Percentiles rank a stretch among this genome's conserved stretches.
Conservation (phyloP, 2,888 invertebrate species). For the Fragum whitleyi region DNA sequence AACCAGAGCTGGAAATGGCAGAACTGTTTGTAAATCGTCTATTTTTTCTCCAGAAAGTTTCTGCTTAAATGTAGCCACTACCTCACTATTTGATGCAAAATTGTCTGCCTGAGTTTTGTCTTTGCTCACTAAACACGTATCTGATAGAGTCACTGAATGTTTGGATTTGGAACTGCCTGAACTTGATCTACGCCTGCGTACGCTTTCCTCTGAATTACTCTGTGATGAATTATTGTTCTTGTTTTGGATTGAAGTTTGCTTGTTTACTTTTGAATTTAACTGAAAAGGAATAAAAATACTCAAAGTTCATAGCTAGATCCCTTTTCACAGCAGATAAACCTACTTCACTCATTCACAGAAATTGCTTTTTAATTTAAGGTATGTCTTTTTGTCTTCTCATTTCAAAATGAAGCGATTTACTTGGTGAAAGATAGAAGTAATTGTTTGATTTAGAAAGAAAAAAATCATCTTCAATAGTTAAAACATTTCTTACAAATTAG, state of each 20-base stretch:
- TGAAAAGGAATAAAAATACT: neutral
- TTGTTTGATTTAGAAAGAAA: no score
- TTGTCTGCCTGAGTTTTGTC: conserved; percentile 2
- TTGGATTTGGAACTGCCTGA: conserved; percentile 53
- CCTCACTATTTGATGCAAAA: conserved; percentile 10
- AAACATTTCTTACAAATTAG: no score
- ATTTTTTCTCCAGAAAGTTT: neutral
- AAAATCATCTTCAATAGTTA: no score
- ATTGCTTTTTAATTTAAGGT: no score
- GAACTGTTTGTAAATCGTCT: conserved; percentile 8
- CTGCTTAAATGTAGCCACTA: conserved; percentile 13
- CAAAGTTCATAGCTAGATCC: no score
- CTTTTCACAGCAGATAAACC: no score
- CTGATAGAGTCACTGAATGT: conserved; percentile 14
- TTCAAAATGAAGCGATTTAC: no score
- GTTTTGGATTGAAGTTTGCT: conserved; percentile 21
- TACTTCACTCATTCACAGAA: no score
- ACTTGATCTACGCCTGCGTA: conserved; percentile 41
- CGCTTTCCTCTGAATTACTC: conserved; percentile 17
- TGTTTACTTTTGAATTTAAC: neutral
- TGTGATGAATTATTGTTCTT: conserved; percentile 44
- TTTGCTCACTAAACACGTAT: neutral
- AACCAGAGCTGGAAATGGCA: conserved; percentile 8
- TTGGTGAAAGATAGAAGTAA: no score
- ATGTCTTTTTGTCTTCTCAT: no score